These are phyloP conservation scores for Melanaphis sacchari DNA, from an alignment of 1,140 invertebrate genomes.

Conservation along the genomic window DNA sequence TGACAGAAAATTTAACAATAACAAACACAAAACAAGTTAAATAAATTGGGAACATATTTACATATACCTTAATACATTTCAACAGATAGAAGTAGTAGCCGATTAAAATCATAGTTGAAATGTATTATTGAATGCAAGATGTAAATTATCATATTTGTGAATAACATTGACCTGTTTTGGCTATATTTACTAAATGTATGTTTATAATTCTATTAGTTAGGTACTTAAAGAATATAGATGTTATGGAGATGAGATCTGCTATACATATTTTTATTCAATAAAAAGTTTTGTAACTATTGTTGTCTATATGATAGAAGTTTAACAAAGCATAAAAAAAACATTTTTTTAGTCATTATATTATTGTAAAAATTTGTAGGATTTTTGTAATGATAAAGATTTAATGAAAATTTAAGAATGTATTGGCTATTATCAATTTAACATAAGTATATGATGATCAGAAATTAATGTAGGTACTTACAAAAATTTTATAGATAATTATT, in stretches of 20 bases:
- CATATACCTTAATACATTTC: background rate
- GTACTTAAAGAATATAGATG: background rate
- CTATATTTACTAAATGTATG: background rate
- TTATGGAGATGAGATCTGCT: constrained; percentile 1
- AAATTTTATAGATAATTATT: background rate
- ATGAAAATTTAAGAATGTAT: background rate
- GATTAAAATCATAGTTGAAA: constrained; percentile 19
- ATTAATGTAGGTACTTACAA: background rate
- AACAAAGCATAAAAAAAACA: background rate
- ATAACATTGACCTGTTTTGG: constrained; percentile 35
- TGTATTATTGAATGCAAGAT: constrained; percentile 12
- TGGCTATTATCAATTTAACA: background rate
- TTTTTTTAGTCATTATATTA: background rate
- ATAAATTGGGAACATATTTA: background rate
- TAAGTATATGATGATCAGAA: background rate
- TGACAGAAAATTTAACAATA: background rate
- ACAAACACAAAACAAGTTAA: background rate
- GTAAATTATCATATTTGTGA: background rate
- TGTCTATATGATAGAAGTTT: background rate
- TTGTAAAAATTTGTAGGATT: background rate
- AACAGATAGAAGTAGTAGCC: background rate
- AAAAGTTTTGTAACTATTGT: background rate
- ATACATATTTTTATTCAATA: background rate
- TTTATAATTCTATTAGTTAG: constrained; percentile 18
- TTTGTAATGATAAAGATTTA: background rate